Evolutionary conservation across 2,888 invertebrate genomes (phyloP).

Genomic region (Clitarchus hookeri): DNA sequence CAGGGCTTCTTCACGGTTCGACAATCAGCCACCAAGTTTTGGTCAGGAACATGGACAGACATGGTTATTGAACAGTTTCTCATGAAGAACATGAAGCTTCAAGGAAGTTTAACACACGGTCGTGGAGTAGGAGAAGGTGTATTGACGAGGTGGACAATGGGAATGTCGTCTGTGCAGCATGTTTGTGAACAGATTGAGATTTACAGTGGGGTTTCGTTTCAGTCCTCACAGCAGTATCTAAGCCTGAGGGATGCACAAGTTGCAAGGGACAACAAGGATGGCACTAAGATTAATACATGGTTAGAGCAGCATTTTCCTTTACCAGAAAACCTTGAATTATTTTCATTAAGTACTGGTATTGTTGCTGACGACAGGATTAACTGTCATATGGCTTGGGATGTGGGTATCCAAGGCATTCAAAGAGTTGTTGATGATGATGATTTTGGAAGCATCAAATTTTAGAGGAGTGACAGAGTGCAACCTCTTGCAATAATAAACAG

Average conservation of each 20-base stretch:
- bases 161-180: constrained; percentile 5
- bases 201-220: not conserved
- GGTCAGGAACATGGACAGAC: constrained; percentile 25
- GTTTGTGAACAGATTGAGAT: not conserved
- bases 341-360: too few species aligned
- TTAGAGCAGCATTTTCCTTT: not conserved
- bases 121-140: not conserved
- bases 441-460: not conserved
- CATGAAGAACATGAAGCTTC: constrained; percentile 29
- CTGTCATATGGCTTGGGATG: not conserved
- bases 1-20: constrained; percentile 27
- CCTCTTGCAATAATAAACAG: not conserved
- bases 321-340: too few species aligned
- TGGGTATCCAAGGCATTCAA: too few species aligned
- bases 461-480: too few species aligned
- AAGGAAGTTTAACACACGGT: constrained; percentile 19
- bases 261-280: too few species aligned
- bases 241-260: too few species aligned
- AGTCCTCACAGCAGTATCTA: not conserved
- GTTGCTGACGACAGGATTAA: too few species aligned
- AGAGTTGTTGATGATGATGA: not conserved
- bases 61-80: constrained; percentile 30
- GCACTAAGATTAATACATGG: not conserved
- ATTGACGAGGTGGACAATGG: not conserved
- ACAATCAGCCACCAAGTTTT: constrained; percentile 18